Conservation (phyloP, 2,113 vertebrate species). For the Phoxinus phoxinus region DNA sequence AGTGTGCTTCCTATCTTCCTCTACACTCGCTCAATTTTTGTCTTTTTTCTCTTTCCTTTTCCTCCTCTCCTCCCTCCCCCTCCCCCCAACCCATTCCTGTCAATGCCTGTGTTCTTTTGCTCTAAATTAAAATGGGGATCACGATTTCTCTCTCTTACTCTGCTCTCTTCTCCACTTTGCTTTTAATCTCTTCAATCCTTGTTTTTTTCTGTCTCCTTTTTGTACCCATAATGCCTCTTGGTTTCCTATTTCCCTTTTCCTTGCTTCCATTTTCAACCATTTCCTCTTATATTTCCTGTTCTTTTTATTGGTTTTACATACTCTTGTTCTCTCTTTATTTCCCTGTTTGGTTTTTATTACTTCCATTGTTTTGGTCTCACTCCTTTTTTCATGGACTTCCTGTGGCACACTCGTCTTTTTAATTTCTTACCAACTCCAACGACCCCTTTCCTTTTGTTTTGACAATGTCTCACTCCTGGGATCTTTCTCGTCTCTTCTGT, state of each 20-base stretch:
- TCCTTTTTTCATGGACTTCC: not conserved
- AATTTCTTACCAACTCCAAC: not conserved
- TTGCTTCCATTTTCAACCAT: not conserved
- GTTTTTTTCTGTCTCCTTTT: not conserved
- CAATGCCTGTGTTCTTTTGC: slow-evolving; percentile 50
- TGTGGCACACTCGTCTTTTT: not conserved
- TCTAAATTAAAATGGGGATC: slow-evolving; percentile 31
- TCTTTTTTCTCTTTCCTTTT: slow-evolving; percentile 40
- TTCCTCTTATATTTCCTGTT: not conserved
- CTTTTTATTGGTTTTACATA: not conserved
- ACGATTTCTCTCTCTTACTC: slow-evolving; percentile 31
- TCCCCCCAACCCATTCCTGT: slow-evolving; percentile 17
- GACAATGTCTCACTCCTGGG: not conserved
- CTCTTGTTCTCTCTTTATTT: not conserved
- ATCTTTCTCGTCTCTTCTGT: not conserved
- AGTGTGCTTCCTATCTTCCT: slow-evolving; percentile 36
- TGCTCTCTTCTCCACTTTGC: slow-evolving; percentile 19
- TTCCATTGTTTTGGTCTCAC: not conserved
- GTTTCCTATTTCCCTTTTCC: not conserved
- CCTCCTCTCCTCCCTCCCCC: not conserved
- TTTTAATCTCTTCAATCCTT: slow-evolving; percentile 5
- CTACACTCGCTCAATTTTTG: slow-evolving; percentile 38
- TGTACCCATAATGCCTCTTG: not conserved
- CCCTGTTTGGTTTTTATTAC: not conserved
- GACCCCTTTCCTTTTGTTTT: not conserved